These are phyloP conservation scores for Pipa parva DNA, from an alignment of 2,113 vertebrate species.

Conservation along the genomic window DNA sequence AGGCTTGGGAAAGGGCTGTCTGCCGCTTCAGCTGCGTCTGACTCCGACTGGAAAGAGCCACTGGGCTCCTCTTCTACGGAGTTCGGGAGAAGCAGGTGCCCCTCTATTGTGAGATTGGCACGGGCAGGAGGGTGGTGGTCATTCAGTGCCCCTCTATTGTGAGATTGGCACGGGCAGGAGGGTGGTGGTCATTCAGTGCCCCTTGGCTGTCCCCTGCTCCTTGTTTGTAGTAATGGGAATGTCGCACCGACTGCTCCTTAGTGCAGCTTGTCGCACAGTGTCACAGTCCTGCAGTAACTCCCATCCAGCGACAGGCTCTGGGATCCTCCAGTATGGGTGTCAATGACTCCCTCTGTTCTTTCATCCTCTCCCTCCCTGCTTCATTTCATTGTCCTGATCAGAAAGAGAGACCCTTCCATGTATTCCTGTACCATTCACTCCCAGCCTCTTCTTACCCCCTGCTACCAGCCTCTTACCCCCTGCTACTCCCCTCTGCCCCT, in stretches of 20 bases:
- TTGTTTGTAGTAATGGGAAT: rapidly evolving
- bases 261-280: rapidly evolving
- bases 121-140: slow-evolving; percentile 24
- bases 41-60: slow-evolving; percentile 1
- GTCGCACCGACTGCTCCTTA: no score
- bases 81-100: slow-evolving; percentile 40
- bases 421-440: neutral
- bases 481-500: no score
- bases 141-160: slow-evolving; percentile 41
- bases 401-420: no score
- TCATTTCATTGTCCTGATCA: no score
- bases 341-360: neutral
- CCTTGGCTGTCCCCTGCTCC: no score
- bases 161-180: neutral
- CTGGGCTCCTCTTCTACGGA: slow-evolving; percentile 38
- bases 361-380: neutral
- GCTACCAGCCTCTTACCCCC: neutral
- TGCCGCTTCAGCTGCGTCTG: neutral
- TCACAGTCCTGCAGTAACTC: slow-evolving; percentile 47
- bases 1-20: slow-evolving; percentile 22
- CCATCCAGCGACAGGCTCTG: no score
- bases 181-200: no score
- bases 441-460: neutral
- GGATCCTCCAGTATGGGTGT: no score
- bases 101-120: slow-evolving; percentile 21